Percentiles rank a stretch among this genome's conserved stretches.
phyloP scores from a whole-genome alignment of 2,113 vertebrate genomes.

The Galemys pyrenaicus region DNA sequence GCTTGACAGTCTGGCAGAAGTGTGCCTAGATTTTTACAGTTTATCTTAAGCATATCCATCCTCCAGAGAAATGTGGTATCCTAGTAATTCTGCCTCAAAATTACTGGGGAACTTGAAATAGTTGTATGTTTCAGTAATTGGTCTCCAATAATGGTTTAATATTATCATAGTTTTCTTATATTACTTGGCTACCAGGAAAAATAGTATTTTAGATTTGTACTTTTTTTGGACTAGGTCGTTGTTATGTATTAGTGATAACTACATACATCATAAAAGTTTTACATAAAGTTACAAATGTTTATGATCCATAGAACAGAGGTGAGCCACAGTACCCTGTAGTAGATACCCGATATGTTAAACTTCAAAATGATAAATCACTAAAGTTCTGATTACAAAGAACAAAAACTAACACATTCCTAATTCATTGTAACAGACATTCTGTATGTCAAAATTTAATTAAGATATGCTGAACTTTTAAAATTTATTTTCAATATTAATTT shows the following conservation, averaged over 20 bases:
- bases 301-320: not conserved
- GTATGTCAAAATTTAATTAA: not conserved
- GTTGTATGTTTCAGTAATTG: not conserved
- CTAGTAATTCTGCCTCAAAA: slow-evolving; percentile 18
- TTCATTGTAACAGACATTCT: not conserved
- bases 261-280: not conserved
- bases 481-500: slow-evolving; percentile 30
- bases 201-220: not conserved
- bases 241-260: not conserved
- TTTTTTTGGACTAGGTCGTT: not conserved
- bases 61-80: not conserved
- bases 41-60: not conserved
- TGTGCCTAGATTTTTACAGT: not conserved
- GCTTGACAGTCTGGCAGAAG: not conserved
- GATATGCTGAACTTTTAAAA: slow-evolving; percentile 8
- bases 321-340: not conserved
- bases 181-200: not conserved
- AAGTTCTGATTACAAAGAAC: not conserved
- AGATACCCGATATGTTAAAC: not conserved
- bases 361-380: not conserved
- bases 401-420: not conserved
- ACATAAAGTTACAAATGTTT: not conserved
- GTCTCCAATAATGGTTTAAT: not conserved
- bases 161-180: not conserved
- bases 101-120: not conserved